Evolutionary conservation across 1,140 invertebrate genomes (phyloP).

Genomic region (Apis dorsata): DNA sequence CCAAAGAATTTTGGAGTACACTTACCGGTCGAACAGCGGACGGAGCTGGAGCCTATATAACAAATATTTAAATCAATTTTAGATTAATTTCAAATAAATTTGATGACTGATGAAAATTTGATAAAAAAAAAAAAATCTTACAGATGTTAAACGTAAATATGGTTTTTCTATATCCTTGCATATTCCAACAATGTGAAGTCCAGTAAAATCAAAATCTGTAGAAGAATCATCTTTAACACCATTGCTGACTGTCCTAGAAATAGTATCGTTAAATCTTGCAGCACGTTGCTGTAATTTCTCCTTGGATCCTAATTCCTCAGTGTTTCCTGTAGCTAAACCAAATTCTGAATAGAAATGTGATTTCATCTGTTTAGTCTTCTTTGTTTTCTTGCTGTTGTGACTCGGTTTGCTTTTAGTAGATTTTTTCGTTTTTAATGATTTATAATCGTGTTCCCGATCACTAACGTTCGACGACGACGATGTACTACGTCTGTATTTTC

Average conservation of each 20-base stretch:
- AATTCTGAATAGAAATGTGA: conserved; percentile 87
- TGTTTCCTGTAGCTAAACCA: conserved; percentile 81
- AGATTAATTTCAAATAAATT: background rate
- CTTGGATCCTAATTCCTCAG: conserved; percentile 84
- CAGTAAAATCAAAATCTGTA: conserved; percentile 88
- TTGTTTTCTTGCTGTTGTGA: conserved; percentile 79
- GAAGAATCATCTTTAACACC: conserved; percentile 81
- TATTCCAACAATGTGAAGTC: conserved; percentile 95
- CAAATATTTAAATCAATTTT: background rate
- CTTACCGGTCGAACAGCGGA: conserved; percentile 93
- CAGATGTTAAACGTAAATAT: conserved; percentile 94
- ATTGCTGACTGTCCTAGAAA: conserved; percentile 74
- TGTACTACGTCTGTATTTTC: conserved; percentile 75
- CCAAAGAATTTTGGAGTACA: conserved; percentile 91
- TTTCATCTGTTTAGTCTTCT: conserved; percentile 82
- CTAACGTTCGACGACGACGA: conserved; percentile 75
- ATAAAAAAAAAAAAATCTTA: conserved; percentile 70
- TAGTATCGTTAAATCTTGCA: conserved; percentile 86
- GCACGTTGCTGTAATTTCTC: conserved; percentile 91
- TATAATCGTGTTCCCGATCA: conserved; percentile 75
- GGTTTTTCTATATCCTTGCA: conserved; percentile 96
- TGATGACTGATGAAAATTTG: background rate
- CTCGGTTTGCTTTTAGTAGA: conserved; percentile 71
- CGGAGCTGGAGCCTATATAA: conserved; percentile 91
- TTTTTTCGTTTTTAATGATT: conserved; percentile 72